Percentiles rank a stretch among this genome's conserved stretches.
phyloP scores from a whole-genome alignment of 35 echinoderm and acorn worm genomes.

The Ophioderma brevispina region DNA sequence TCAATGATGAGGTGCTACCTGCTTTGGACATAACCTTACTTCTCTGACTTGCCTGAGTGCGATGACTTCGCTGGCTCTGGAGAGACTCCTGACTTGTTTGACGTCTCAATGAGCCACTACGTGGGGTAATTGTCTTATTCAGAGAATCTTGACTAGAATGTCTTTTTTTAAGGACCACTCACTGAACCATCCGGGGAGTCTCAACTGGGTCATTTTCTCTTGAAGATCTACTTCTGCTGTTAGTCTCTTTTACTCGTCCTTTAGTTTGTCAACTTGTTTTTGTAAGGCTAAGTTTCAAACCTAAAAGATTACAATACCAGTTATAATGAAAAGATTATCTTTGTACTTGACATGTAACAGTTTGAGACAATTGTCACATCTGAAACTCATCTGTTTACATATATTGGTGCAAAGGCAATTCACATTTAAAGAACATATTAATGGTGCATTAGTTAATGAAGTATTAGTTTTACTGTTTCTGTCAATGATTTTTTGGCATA shows the following conservation, averaged over 20 bases:
- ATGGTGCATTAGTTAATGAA: too few species aligned
- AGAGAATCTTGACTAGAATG: neutral
- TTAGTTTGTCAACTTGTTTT: neutral
- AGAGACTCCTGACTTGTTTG: slow-evolving; percentile 71
- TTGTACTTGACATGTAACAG: too few species aligned
- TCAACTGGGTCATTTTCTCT: neutral
- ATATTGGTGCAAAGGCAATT: too few species aligned
- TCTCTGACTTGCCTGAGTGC: neutral
- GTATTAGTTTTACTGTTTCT: too few species aligned
- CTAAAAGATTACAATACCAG: neutral
- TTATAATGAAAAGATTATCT: too few species aligned
- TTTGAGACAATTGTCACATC: too few species aligned
- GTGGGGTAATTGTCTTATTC: slow-evolving; percentile 27
- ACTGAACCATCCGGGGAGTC: neutral
- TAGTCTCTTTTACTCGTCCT: neutral
- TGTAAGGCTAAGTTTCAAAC: neutral
- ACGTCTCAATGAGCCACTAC: slow-evolving; percentile 29
- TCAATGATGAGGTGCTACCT: neutral
- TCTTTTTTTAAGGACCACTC: neutral
- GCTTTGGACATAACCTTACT: slow-evolving; percentile 13
- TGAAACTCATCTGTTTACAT: too few species aligned
- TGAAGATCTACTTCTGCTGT: neutral
- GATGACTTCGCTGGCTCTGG: slow-evolving; percentile 35
- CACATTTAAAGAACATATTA: too few species aligned
- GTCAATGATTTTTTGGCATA: too few species aligned